Conservation (phyloP, 1,140 invertebrate species). For the Panagrolaimus sp. region DNA sequence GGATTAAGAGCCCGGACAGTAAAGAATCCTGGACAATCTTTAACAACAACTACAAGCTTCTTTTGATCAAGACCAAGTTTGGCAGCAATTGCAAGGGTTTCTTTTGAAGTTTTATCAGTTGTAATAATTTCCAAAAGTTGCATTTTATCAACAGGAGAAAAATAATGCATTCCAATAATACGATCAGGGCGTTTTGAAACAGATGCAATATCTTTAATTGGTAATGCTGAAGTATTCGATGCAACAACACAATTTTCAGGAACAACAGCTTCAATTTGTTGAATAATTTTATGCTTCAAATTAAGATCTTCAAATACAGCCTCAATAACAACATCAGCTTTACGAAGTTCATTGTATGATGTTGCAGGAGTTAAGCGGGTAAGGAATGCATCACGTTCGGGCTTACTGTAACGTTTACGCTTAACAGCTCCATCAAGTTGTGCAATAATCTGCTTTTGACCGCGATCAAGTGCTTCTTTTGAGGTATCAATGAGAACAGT, state of each 20-base stretch:
- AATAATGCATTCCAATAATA: constrained; percentile 94
- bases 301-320: constrained; percentile 96
- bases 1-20: constrained; percentile 87
- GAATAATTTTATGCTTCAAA: constrained; percentile 92
- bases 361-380: constrained; percentile 76
- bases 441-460: constrained; percentile 81
- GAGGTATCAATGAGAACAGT: constrained; percentile 87
- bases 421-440: constrained; percentile 74
- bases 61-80: constrained; percentile 82
- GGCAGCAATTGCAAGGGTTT: constrained; percentile 70
- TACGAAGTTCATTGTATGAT: constrained; percentile 78
- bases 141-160: constrained; percentile 99
- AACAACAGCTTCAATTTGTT: constrained; percentile 71
- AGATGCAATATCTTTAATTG: constrained; percentile 86
- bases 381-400: constrained; percentile 68
- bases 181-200: constrained; percentile 87
- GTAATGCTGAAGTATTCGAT: constrained; percentile 94
- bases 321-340: constrained; percentile 90
- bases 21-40: constrained; percentile 98
- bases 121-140: constrained; percentile 95
- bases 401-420: constrained; percentile 66
- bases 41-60: constrained; percentile 90
- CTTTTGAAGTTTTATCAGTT: constrained; percentile 85
- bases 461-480: constrained; percentile 73
- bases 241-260: constrained; percentile 87